A percentile compares a stretch with the other conserved stretches of the same genome.
Conservation (phyloP, 2,113 vertebrate genomes). For the Oenanthe melanoleuca region DNA sequence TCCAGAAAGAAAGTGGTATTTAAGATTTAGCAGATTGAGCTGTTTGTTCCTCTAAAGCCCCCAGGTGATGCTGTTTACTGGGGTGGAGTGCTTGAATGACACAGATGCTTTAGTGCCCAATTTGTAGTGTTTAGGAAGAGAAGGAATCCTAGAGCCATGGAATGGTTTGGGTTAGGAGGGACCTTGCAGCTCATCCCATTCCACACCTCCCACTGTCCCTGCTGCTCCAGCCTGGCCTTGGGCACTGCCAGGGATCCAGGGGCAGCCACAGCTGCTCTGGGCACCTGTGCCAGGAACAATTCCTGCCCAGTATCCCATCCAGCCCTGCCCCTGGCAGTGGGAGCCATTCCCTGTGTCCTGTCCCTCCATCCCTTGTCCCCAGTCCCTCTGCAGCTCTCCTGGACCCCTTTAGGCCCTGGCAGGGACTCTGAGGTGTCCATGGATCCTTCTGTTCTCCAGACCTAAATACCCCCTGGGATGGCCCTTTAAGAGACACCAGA, state of each 20-base stretch:
- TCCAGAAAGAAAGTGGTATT: not conserved
- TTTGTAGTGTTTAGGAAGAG: not conserved
- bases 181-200: fast-evolving
- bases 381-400: not conserved
- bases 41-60: not conserved
- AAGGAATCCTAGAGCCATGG: not conserved
- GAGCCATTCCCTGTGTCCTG: not conserved
- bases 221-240: not conserved
- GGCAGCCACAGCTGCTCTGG: not conserved
- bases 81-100: not conserved
- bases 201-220: not conserved
- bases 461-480: not conserved
- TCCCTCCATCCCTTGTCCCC: not conserved
- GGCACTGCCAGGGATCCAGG: not conserved
- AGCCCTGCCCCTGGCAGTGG: not conserved
- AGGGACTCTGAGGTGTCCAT: not conserved
- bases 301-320: not conserved
- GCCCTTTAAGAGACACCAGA: not conserved
- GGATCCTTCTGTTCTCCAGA: not conserved
- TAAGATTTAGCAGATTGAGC: not conserved
- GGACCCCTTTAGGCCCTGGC: fast-evolving
- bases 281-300: not conserved
- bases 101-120: not conserved
- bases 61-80: not conserved
- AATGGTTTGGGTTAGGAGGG: not conserved